phyloP scores from a whole-genome alignment of 2,888 invertebrate species.

The Lasioglossum calceatum region DNA sequence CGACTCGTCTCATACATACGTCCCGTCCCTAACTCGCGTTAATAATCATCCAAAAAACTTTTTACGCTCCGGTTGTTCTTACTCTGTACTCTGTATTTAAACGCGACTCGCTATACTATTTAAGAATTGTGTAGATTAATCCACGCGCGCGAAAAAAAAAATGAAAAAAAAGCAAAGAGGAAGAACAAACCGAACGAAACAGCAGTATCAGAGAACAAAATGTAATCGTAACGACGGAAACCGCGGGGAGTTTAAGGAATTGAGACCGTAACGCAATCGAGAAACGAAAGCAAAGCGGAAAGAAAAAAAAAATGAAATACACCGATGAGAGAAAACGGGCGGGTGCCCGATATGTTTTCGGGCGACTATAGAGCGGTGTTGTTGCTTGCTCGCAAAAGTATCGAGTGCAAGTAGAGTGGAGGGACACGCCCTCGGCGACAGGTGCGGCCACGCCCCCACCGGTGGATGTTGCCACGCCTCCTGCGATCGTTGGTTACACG shows the following conservation, averaged over 20 bases:
- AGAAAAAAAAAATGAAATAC: background rate
- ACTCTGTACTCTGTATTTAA: slow-evolving; percentile 60
- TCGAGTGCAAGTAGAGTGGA: background rate
- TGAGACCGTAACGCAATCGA: background rate
- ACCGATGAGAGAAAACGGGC: background rate
- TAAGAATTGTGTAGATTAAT: slow-evolving; percentile 57
- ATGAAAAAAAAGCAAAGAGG: background rate
- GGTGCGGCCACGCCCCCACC: background rate
- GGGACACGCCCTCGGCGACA: background rate
- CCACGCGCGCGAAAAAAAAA: background rate
- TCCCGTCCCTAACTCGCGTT: slow-evolving; percentile 67
- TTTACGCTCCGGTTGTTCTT: slow-evolving; percentile 68
- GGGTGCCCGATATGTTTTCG: background rate
- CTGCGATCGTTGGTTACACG: background rate
- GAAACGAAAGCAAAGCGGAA: background rate
- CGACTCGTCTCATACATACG: slow-evolving; percentile 50
- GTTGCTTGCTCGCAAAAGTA: background rate
- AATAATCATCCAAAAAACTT: slow-evolving; percentile 66
- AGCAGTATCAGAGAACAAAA: background rate
- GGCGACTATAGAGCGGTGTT: background rate
- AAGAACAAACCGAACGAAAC: background rate
- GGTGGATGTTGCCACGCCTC: background rate
- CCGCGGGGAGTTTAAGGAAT: background rate
- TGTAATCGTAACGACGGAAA: background rate
- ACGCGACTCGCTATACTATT: slow-evolving; percentile 48